Evolutionary conservation across 1,140 invertebrate species (phyloP).

Genomic region (Pseudoatta argentina): DNA sequence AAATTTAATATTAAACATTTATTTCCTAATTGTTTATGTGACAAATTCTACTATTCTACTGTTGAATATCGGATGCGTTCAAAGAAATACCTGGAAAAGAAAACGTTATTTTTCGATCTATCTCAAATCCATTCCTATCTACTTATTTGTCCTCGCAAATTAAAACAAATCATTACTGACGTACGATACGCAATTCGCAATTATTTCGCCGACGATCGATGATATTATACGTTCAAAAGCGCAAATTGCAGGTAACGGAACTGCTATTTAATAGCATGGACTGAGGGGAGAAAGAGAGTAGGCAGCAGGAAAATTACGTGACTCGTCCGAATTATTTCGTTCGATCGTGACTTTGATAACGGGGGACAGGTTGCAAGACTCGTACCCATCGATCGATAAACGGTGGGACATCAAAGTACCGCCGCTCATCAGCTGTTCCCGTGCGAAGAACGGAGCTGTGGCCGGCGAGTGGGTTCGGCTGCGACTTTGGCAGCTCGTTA

Average conservation of each 20-base stretch:
- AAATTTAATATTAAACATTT: not conserved
- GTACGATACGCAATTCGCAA: conserved; percentile 28
- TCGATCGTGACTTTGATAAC: conserved; percentile 60
- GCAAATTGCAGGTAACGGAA: conserved; percentile 49
- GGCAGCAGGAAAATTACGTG: conserved; percentile 23
- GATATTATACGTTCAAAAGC: conserved; percentile 33
- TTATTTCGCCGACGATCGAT: conserved; percentile 47
- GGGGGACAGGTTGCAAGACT: conserved; percentile 44
- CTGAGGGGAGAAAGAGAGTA: not conserved
- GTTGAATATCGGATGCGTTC: not conserved
- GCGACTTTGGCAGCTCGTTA: conserved; percentile 57
- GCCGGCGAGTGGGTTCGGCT: conserved; percentile 35
- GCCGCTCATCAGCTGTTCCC: conserved; percentile 61
- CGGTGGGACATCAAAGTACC: conserved; percentile 51
- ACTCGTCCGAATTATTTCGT: conserved; percentile 66
- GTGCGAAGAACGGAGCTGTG: not conserved
- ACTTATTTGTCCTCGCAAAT: not conserved
- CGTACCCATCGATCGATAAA: conserved; percentile 60
- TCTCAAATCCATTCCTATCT: too few species aligned
- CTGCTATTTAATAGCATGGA: conserved; percentile 37
- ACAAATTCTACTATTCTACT: not conserved
- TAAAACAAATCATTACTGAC: conserved; percentile 7
- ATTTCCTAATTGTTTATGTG: not conserved
- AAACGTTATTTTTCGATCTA: not conserved
- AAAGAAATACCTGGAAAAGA: not conserved